These are phyloP conservation scores for Empis livida DNA, from an alignment of 2,888 invertebrate genomes.

Conservation along the genomic window DNA sequence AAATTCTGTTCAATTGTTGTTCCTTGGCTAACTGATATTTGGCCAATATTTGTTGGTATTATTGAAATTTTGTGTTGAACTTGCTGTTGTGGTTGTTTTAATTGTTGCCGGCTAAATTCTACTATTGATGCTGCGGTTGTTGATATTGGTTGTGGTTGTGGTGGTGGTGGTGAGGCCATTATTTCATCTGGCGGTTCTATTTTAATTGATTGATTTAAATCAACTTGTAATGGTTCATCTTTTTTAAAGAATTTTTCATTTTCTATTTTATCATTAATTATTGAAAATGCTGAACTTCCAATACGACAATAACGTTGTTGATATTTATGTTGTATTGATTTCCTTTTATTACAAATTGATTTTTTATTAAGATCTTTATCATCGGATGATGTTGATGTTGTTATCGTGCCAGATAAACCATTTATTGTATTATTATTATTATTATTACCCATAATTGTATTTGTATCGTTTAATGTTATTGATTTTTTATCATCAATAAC, in stretches of 20 bases:
- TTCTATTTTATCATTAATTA: constrained; percentile 10
- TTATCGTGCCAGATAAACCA: neutral
- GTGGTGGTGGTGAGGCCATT: constrained; percentile 13
- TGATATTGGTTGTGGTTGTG: constrained; percentile 10
- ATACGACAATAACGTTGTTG: constrained; percentile 1
- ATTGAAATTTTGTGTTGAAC: constrained; percentile 2
- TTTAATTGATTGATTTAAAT: constrained; percentile 15
- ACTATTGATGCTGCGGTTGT: neutral
- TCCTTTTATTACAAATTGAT: constrained; percentile 2
- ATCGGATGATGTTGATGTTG: constrained; percentile 8
- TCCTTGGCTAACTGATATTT: too few species aligned
- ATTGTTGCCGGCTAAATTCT: constrained; percentile 2
- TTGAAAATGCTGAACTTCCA: constrained; percentile 9
- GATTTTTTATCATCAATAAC: constrained; percentile 26
- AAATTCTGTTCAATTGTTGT: neutral
- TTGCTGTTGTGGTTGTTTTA: constrained; percentile 2
- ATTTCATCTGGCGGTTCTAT: constrained; percentile 20
- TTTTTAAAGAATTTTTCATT: constrained; percentile 28
- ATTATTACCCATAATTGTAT: neutral
- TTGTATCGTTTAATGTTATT: neutral
- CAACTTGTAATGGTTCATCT: constrained; percentile 9
- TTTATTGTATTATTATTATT: constrained; percentile 9
- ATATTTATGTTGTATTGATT: constrained; percentile 4
- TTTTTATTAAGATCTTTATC: neutral
- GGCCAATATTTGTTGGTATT: neutral